Base-by-base conservation (phyloP, 37 sponge, comb jelly and placozoan genomes). In the Amphimedon queenslandica region DNA sequence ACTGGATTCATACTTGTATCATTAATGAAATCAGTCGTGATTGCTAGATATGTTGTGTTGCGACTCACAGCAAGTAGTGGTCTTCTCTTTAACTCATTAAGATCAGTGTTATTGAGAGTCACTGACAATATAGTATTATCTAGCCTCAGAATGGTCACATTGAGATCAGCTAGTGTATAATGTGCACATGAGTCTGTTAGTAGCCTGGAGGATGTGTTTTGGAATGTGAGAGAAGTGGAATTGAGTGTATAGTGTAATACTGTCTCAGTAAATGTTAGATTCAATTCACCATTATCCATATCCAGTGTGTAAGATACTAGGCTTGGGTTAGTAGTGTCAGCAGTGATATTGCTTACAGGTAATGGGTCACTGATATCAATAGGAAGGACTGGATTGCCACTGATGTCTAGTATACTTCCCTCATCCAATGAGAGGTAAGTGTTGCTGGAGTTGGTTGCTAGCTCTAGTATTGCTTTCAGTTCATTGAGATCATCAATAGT, bases 181-280 rank as follows among this genome's bases (percentile, higher is more conserved):
- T 70, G 76, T 23, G 80, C 8, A 6, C 56, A 11, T 3, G 58
- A 47, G 42, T 79, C 77, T 1, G 31, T n/a, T 8, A 77, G 80
- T 28, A 64, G 56, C 39, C 69, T 55, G 0, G 71, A 71, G 23
- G 38, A 11, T 4, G 33, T 42, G 29, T 47, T 71, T 42, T 83
- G 86, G 29, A 95, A 29, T 20, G 83, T 88, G 27, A 90, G n/a
- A 1, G 77, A 82, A 31, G 73, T 64, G 24, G 78, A 40, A 27
- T 71, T 41, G 18, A 95, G 23, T 8, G 85, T 66, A 40, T 63
- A 32, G 3, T 68, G 34, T 16, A 70, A 36, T 16, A 91, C 89
- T 20, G 96, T 81, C 55, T 95, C 96, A 25, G 89, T 75, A 70
- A 91, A 95, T 4, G 75, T 70, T 27, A 95, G 60, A n/a, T 75